Evolutionary conservation across 2,888 invertebrate genomes (phyloP), one percentile per base, ranked within the genome.

Genomic region (Lapara coniferarum): DNA sequence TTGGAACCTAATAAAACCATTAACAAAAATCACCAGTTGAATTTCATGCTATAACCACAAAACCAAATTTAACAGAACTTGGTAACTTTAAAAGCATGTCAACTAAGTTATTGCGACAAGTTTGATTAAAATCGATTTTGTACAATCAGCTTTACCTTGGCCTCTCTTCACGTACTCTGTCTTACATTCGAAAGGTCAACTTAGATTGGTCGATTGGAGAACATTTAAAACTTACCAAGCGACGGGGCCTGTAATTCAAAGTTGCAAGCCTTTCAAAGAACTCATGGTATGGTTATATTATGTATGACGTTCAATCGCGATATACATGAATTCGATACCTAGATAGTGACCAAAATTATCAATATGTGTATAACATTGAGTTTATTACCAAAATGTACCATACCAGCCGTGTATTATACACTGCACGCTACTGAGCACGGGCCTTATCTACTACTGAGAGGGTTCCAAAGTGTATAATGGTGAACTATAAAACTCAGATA

Each of bases 71-170:
- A 10, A 8, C 12, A 12, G 46, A 46, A 46, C n/a, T 16, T n/a
- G 46, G 8, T n/a, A 53, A 53, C 53, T 53, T n/a, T 8, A n/a
- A 53, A 53, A 53, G 53, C 12, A 10, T 53, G 12, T 53, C n/a
- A 53, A 53, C 53, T n/a, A 53, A 53, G 53, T 53, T 53, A 53
- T 53, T 53, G 53, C 6, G n/a, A 53, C 53, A 53, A 53, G 53
- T 53, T 53, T 53, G 53, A 53, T 53, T 53, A 53, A 53, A 53
- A 53, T 53, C 53, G 53, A 53, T 53, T n/a, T 4, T 6, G 53
- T 53, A 53, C n/a, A 8, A 16, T 53, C 16, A 6, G 16, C 53
- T 10, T 6, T 53, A 6, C 6, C 0, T 53, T 53, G 53, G 10
- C n/a, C 53, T 53, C 16, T n/a, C n/a, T 16, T 53, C 12, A n/a